Evolutionary conservation across 2,113 vertebrate genomes (phyloP).

Genomic region (Isichthys henryi): DNA sequence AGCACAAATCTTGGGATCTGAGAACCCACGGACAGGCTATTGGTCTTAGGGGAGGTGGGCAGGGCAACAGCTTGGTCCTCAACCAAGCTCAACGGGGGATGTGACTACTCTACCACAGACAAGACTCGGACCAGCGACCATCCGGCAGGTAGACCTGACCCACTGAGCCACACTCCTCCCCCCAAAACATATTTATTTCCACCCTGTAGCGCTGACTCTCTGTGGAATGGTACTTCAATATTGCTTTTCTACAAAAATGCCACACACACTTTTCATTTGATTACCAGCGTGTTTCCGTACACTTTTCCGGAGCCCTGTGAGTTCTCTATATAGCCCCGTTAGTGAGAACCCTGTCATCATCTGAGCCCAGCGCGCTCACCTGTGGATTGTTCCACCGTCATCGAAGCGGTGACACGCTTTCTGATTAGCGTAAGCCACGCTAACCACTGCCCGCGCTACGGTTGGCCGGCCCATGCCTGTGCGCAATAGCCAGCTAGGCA

Average conservation of each 20-base stretch:
- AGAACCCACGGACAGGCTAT: neutral
- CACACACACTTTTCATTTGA: neutral
- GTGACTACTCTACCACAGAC: neutral
- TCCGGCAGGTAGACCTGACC: neutral
- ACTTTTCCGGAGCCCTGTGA: neutral
- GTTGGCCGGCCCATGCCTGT: neutral
- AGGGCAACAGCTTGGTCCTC: neutral
- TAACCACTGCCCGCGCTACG: neutral
- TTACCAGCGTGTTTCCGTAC: neutral
- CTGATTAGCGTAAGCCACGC: constrained; percentile 26
- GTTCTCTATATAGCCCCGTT: constrained; percentile 44
- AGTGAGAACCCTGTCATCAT: constrained; percentile 34
- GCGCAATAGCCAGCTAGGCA: neutral
- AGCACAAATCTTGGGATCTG: neutral
- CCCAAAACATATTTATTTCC: neutral
- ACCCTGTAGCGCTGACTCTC: neutral
- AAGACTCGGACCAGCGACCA: neutral
- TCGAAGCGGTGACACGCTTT: constrained; percentile 42
- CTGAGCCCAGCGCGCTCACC: constrained; percentile 38
- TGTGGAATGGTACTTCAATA: neutral
- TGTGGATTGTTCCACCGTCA: constrained; percentile 54
- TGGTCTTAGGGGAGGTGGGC: neutral
- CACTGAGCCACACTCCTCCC: neutral
- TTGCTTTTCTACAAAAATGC: neutral
- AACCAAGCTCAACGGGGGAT: neutral